A percentile compares a stretch with the other conserved stretches of the same genome.
Conservation (phyloP, 1,140 invertebrate genomes). For the Micrasema longulum region DNA sequence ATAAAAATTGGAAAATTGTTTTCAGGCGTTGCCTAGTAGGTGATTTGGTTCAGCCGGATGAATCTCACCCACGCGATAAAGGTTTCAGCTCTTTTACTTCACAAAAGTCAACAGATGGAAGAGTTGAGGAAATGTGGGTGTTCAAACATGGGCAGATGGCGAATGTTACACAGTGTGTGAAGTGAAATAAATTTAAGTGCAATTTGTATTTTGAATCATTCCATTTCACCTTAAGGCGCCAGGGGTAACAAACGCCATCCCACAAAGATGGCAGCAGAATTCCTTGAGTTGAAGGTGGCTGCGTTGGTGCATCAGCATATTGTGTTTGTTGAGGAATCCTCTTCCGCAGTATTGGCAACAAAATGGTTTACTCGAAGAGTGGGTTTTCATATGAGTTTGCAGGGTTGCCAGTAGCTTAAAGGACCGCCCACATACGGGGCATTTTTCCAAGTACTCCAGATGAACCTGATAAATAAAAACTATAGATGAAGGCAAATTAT, state of each 20-base stretch:
- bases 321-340: conserved; percentile 7
- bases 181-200: no score
- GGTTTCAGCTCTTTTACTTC: no score
- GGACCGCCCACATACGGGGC: conserved; percentile 1
- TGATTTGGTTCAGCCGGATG: no score
- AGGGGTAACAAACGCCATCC: conserved; percentile 9
- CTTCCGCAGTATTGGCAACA: not conserved
- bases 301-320: conserved; percentile 7
- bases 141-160: no score
- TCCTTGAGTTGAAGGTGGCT: conserved; percentile 13
- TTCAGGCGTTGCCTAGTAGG: no score
- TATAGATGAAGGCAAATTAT: no score
- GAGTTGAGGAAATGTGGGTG: no score
- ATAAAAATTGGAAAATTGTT: no score
- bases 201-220: no score
- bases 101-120: no score
- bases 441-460: not conserved
- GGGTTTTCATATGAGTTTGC: conserved; percentile 11
- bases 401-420: conserved; percentile 4
- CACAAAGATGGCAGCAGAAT: conserved; percentile 12
- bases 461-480: not conserved
- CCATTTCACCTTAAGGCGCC: conserved; percentile 1
- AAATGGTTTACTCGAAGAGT: not conserved
- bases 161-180: no score
- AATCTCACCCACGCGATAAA: no score